Evolutionary conservation across 2,888 invertebrate genomes (phyloP).

Genomic region (Synanthedon andrenaeformis): DNA sequence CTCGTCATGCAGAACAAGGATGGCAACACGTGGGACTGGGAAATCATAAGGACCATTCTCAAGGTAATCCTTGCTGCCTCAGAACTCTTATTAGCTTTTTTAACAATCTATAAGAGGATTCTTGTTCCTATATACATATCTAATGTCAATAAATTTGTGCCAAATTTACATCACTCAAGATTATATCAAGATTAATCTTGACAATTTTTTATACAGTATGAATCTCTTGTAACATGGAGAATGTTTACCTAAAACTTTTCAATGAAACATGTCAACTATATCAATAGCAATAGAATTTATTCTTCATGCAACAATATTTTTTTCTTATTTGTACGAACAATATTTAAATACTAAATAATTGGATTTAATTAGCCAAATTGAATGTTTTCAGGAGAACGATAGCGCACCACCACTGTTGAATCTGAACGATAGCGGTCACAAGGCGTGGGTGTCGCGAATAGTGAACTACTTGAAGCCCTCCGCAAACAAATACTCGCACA

Average conservation of each 20-base stretch:
- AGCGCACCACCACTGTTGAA: constrained; percentile 24
- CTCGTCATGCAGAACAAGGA: constrained; percentile 85
- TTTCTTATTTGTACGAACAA: no score
- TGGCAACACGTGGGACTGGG: constrained; percentile 92
- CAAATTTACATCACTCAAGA: no score
- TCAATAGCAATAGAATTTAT: no score
- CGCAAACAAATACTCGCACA: constrained; percentile 86
- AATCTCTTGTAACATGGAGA: not conserved
- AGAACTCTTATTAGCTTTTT: not conserved
- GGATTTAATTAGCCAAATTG: no score
- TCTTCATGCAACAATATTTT: no score
- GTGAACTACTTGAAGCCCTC: constrained; percentile 89
- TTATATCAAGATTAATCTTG: not conserved
- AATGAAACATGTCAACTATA: no score
- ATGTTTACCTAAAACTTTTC: no score
- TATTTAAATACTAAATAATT: no score
- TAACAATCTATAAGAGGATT: not conserved
- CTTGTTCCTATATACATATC: not conserved
- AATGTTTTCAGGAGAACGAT: not conserved
- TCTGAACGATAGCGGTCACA: constrained; percentile 53
- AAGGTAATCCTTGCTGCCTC: constrained; percentile 63
- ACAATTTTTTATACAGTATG: not conserved
- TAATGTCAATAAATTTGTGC: no score
- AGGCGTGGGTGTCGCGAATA: constrained; percentile 73
- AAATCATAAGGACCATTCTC: constrained; percentile 84